Base-by-base conservation (phyloP, 2,888 invertebrate genomes). In the Seira ritae region DNA sequence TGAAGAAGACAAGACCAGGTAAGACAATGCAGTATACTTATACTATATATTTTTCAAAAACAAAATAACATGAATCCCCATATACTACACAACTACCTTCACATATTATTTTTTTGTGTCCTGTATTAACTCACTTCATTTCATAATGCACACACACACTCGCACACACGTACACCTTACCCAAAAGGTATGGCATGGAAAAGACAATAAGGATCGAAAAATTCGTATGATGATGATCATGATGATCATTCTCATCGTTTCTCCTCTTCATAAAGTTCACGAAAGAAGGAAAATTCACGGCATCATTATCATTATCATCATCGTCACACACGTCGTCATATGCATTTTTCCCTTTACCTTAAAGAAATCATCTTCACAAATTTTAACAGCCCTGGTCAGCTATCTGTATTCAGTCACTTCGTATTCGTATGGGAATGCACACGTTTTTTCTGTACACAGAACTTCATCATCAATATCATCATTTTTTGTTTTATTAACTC, bases 181-280 rank as follows among this genome's bases (percentile, higher is more conserved):
- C 50, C 50, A n/a, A 50, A 50, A 50, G 50, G 50, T 50, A 50
- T 50, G 50, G 50, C 17, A 50, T 50, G 50, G 50, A 50, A 50
- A 50, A 50, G 50, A 50, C 50, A 50, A 50, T 8, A 50, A 50
- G 50, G 50, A 50, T 50, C 50, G 17, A 50, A 50, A 50, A 8
- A 50, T n/a, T 50, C 42, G 17, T 50, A 50, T 50, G 17, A 50
- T 50, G 12, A 50, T 50, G 50, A 50, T 50, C 50, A 50, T 42
- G 42, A 42, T 42, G 42, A 12, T 50, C 50, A 3, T 50, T 15
- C 3, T 50, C 50, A 15, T 50, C 15, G 3, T 15, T 50, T 15
- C 50, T n/a, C 50, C 3, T 50, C 50, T n/a, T 50, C 50, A 50
- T 50, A 50, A 50, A 50, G 50, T 50, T 50, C 50, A 50, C 50